These are phyloP conservation scores for Cyanoderma ruficeps DNA, from an alignment of 2,113 vertebrate species.

Conservation along the genomic window DNA sequence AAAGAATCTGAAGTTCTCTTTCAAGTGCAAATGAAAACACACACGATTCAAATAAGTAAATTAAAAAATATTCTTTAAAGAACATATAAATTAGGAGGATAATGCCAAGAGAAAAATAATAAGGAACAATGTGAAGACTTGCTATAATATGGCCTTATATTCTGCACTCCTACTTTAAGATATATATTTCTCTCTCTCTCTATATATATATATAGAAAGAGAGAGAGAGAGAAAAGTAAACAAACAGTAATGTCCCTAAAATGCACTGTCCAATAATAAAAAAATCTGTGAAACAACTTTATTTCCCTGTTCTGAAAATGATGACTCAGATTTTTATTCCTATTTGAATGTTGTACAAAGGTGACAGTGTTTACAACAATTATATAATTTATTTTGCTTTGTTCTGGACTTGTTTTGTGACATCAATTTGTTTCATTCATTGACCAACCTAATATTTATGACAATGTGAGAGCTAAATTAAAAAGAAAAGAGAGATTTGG, in stretches of 20 bases:
- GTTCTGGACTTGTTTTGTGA: not conserved
- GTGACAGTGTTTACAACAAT: not conserved
- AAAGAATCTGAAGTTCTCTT: not conserved
- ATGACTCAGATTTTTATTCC: not conserved
- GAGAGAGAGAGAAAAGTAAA: not conserved
- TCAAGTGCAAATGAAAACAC: not conserved
- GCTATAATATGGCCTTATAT: not conserved
- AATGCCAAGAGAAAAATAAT: not conserved
- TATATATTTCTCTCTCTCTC: not conserved
- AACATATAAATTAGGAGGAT: not conserved
- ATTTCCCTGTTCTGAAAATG: not conserved
- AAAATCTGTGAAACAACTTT: not conserved
- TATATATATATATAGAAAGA: not conserved
- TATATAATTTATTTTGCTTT: not conserved
- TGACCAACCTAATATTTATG: not conserved
- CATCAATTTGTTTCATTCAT: not conserved
- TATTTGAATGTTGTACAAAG: not conserved
- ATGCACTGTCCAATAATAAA: not conserved
- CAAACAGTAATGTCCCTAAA: fast-evolving
- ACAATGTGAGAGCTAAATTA: not conserved
- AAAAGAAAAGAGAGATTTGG: not conserved
- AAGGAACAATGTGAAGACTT: not conserved
- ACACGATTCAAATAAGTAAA: not conserved
- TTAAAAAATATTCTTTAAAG: not conserved
- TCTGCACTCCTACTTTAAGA: not conserved